Evolutionary conservation across 2,888 invertebrate species (phyloP), one percentile per base, ranked within the genome.

Genomic region (Sceliomorpha sp.): DNA sequence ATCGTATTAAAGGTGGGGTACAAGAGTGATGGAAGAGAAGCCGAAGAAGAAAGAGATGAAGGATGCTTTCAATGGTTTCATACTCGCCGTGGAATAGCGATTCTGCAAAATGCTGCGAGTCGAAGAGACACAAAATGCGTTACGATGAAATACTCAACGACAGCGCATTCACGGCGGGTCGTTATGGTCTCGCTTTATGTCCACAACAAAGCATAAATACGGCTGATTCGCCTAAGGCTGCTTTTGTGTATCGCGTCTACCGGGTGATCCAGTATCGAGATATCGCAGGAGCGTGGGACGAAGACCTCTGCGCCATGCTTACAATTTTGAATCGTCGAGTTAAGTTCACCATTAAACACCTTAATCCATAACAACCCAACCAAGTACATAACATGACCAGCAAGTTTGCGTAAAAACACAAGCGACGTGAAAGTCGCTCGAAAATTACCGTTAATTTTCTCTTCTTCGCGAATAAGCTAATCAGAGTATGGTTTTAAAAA

Each of bases 141-240:
- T 74, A 72, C 77, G 83, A 81, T 81, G 82, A 84, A 82, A 82
- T 82, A 80, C 81, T 83, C 78, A 83, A 82, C 77, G 82, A 82
- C 76, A 77, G 68, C 72, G 70, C 70, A 80, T 80, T 78, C 76
- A 79, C 66, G 70, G 72, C 59, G 76, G 76, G 73, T 82, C 78
- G 79, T 82, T 80, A 83, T 73, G 75, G 76, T 74, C 66, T 74
- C 74, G 83, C 79, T 83, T 83, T 82, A 85, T 83, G 76, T 77
- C 75, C 81, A 79, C 82, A 81, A 83, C 83, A 84, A 84, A 83
- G 78, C 83, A 81, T 82, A 84, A 85, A 83, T 85, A 83, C 77
- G 74, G 76, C 79, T 79, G 82, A 82, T 84, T 80, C 79, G 80
- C 76, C 78, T 80, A 77, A 80, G 77, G 79, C 78, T 70, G 75